Evolutionary conservation across 2,888 invertebrate genomes (phyloP), one percentile per base, ranked within the genome.

Genomic region (Cabera pusaria): DNA sequence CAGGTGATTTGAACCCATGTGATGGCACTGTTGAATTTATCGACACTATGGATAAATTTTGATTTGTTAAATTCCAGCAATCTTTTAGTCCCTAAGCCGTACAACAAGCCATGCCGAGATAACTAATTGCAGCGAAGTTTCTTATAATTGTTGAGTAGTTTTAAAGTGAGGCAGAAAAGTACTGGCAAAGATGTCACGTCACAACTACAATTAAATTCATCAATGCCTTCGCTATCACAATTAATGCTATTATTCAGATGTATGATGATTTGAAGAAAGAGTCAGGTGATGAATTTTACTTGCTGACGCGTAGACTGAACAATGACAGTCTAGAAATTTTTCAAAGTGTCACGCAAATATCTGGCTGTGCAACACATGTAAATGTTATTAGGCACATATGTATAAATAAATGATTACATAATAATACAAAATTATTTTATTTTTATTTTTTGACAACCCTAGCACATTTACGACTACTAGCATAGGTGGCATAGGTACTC

Each of bases 11-110:
- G 6, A 6, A 24, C 1, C 12, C 12, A 6, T 3, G 5, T 6
- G 9, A 24, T 14, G 24, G 24, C 14, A 24, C 24, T 2, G n/a
- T 11, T 12, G 12, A 24, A 1, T 24, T 14, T 12, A 14, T 24
- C 3, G 12, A 24, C 5, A 34, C 14, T 6, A 24, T 24, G 24
- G 7, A 24, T 7, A 28, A 14, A n/a, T 1, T 24, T 14, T 14
- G 24, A 24, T 24, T 6, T 31, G 10, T 17, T 26, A 18, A 20
- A 29, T 29, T 31, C 26, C 22, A 28, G 7, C 6, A 20, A 22
- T 16, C 8, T 17, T 17, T 3, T 6, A 6, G 14, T 23, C 10
- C 12, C 12, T 14, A 24, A 14, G 7, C 24, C 24, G 0, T 14
- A 14, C 23, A 23, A 11, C n/a, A 23, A 23, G 6, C 23, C 23